Evolutionary conservation across 2,797 vertebrate species (phyloP), one percentile per base, ranked within the genome.

Genomic region (Channa striata): DNA sequence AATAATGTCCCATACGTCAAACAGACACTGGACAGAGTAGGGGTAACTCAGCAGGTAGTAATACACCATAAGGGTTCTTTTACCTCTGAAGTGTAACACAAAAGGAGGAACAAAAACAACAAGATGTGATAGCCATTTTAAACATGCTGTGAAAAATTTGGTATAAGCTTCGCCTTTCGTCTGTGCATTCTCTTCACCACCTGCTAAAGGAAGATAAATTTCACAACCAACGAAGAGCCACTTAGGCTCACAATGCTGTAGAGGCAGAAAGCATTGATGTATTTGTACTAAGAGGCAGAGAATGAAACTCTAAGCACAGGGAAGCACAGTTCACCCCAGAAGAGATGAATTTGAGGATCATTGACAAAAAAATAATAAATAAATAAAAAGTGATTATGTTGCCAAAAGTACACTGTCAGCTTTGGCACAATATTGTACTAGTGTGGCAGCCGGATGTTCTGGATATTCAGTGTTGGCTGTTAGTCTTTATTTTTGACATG

Each of bases 151-250:
- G 77, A 61, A 78, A 56, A 75, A 85, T 69, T 14, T 14, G 61
- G 48, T 81, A 57, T 48, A 74, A 43, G 68, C 77, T 60, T 57
- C 63, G 72, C 66, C 68, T 62, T 74, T 64, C 85, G 65, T 42
- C 37, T 49, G 82, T 39, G 61, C 76, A 85, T 82, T 87, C 60
- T 72, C 71, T 49, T 67, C 59, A 33, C 72, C 87, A 81, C 79
- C 88, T 92, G 89, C 85, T 77, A 70, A 77, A 82, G 78, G 52
- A 65, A 89, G 90, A 92, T 92, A 88, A 80, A 87, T 82, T 80
- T 81, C 74, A 67, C 62, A 76, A 78, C 79, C 77, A 83, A 81
- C 68, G 71, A 82, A 64, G 68, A 77, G 77, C 72, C 82, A 72
- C 80, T 82, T 76, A 75, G 80, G 48, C 73, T 86, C 81, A 78